Evolutionary conservation across 2,113 vertebrate genomes (phyloP).

Genomic region (Leucopsar rothschildi): DNA sequence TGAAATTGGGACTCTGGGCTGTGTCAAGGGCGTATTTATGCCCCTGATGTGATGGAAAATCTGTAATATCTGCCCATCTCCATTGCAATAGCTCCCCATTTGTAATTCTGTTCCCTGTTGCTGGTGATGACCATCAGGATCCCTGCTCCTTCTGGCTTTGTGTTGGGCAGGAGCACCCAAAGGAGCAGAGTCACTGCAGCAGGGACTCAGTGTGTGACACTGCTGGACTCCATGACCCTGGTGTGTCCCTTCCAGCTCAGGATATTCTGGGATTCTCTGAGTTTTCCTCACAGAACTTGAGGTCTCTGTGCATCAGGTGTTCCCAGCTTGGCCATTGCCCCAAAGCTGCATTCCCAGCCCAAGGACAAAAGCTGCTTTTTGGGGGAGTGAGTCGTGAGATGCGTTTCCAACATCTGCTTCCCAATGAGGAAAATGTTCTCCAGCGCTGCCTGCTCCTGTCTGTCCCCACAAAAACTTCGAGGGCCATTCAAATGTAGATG

Average conservation of each 20-base stretch:
- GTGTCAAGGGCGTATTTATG: neutral
- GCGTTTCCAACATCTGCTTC: neutral
- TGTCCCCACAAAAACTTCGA: neutral
- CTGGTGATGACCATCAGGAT: neutral
- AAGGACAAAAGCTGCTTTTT: neutral
- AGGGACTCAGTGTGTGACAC: neutral
- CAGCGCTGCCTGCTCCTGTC: neutral
- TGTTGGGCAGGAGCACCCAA: neutral
- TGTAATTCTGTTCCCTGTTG: fast-evolving
- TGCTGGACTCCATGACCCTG: fast-evolving
- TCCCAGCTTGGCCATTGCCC: neutral
- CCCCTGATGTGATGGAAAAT: neutral
- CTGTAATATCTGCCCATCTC: neutral
- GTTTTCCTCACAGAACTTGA: neutral
- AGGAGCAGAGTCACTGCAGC: neutral
- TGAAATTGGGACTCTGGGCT: neutral
- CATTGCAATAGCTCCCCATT: fast-evolving
- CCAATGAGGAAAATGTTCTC: neutral
- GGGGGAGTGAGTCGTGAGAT: neutral
- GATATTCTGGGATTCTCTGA: neutral
- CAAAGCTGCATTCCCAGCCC: neutral
- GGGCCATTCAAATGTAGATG: neutral
- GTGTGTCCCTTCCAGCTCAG: neutral
- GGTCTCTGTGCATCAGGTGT: neutral
- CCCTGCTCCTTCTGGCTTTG: neutral